phyloP scores from a whole-genome alignment of 2,113 vertebrate genomes.

The Accipiter virgatus region DNA sequence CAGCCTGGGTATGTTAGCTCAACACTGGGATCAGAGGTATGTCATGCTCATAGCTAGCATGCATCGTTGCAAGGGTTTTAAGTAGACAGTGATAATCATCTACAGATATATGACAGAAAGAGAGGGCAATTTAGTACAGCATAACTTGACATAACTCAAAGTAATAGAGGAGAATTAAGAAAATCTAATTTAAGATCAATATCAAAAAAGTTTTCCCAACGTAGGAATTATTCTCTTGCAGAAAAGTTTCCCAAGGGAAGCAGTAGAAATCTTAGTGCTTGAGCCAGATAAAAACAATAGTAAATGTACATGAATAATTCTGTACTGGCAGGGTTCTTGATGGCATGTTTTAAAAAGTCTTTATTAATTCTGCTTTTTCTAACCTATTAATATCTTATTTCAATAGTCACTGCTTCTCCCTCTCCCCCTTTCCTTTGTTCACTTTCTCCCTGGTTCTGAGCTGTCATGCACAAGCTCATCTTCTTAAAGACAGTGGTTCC shows the following conservation, averaged over 20 bases:
- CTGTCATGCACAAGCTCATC: constrained; percentile 39
- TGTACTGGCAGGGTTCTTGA: constrained; percentile 33
- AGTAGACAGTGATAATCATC: neutral
- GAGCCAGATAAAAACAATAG: constrained; percentile 48
- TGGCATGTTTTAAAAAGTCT: constrained; percentile 33
- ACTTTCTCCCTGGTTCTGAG: constrained; percentile 10
- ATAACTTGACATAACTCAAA: constrained; percentile 10
- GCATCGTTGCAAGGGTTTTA: neutral
- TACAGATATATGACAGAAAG: neutral
- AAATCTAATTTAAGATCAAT: constrained; percentile 42
- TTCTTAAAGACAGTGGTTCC: constrained; percentile 38
- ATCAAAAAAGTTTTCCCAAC: constrained; percentile 3
- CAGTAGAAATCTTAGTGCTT: neutral
- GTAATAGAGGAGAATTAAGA: neutral
- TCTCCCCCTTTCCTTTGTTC: constrained; percentile 45
- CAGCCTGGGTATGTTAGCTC: neutral
- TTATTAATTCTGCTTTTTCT: constrained; percentile 45
- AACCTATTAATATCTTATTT: constrained; percentile 63
- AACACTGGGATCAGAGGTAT: neutral
- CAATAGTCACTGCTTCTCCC: neutral
- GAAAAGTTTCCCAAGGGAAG: constrained; percentile 8
- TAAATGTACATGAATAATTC: constrained; percentile 51
- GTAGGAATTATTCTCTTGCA: neutral
- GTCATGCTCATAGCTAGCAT: neutral
- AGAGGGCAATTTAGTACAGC: neutral